Evolutionary conservation across 2,888 invertebrate species (phyloP).

Genomic region (Nymphalis c-album): DNA sequence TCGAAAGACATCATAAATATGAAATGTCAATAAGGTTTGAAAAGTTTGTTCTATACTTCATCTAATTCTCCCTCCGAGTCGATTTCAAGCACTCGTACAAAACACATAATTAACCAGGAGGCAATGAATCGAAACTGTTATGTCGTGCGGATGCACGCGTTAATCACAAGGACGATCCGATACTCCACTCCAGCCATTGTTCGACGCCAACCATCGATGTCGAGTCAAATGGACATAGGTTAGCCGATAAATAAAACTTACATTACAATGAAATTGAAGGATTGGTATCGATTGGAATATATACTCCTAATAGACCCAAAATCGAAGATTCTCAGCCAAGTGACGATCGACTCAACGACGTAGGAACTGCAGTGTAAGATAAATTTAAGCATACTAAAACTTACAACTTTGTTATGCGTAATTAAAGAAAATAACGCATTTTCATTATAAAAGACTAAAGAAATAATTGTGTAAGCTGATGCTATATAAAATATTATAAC

Average conservation of each 20-base stretch:
- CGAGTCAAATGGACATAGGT: constrained; percentile 30
- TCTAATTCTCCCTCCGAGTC: constrained; percentile 6
- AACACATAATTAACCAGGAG: constrained; percentile 34
- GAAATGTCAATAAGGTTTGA: too few relatives aligned
- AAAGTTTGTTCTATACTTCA: background rate
- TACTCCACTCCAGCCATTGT: constrained; percentile 44
- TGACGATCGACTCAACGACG: too few relatives aligned
- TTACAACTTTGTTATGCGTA: too few relatives aligned
- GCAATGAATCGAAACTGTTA: constrained; percentile 45
- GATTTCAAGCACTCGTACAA: constrained; percentile 28
- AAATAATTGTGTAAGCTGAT: constrained; percentile 21
- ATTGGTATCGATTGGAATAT: too few relatives aligned
- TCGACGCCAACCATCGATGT: constrained; percentile 40
- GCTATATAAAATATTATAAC: constrained; percentile 46
- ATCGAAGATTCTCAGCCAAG: too few relatives aligned
- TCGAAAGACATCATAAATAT: too few relatives aligned
- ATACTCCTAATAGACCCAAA: too few relatives aligned
- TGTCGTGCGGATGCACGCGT: constrained; percentile 66
- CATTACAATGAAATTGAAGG: too few relatives aligned
- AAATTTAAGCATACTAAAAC: too few relatives aligned
- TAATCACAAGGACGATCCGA: constrained; percentile 62
- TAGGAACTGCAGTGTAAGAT: too few relatives aligned
- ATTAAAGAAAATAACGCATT: background rate
- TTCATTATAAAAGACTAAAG: background rate
- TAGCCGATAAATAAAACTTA: background rate